These are phyloP conservation scores for Patagioenas fasciata DNA, from an alignment of 2,113 vertebrate species.

Conservation along the genomic window DNA sequence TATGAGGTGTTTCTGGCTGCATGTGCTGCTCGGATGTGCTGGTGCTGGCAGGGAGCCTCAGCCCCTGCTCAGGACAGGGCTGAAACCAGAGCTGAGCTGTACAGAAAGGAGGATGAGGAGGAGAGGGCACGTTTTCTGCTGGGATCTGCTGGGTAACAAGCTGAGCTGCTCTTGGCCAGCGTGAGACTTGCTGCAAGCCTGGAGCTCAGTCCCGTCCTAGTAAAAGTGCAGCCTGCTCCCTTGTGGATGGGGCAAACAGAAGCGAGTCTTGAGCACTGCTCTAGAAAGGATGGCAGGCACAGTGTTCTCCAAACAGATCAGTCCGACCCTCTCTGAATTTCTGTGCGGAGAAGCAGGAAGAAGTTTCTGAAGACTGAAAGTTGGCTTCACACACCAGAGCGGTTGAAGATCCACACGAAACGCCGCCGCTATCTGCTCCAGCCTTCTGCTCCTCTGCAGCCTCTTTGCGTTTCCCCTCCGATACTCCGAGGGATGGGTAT, in stretches of 20 bases:
- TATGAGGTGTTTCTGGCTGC: neutral
- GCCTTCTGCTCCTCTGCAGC: conserved; percentile 39
- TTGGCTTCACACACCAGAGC: neutral
- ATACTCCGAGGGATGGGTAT: neutral
- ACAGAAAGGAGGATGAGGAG: neutral
- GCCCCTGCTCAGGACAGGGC: neutral
- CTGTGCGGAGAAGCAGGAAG: neutral
- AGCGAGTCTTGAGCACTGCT: accelerated
- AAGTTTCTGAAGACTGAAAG: neutral
- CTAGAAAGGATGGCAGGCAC: neutral
- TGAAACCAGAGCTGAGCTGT: neutral
- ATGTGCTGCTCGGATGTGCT: accelerated
- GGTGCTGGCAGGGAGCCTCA: neutral
- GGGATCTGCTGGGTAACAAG: neutral
- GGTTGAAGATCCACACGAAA: neutral
- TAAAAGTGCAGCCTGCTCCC: neutral
- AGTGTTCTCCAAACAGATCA: neutral
- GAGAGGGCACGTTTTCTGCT: neutral
- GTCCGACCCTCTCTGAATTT: neutral
- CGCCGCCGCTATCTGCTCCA: neutral
- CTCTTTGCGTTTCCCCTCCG: neutral
- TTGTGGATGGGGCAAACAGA: neutral
- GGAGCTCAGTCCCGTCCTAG: neutral
- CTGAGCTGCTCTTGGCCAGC: neutral
- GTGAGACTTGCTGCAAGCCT: neutral